Percentiles rank a stretch among this genome's conserved stretches.
Evolutionary conservation across 37 sponge, comb jelly and placozoan genomes (phyloP).

Genomic region (Hexactinellida sp.): DNA sequence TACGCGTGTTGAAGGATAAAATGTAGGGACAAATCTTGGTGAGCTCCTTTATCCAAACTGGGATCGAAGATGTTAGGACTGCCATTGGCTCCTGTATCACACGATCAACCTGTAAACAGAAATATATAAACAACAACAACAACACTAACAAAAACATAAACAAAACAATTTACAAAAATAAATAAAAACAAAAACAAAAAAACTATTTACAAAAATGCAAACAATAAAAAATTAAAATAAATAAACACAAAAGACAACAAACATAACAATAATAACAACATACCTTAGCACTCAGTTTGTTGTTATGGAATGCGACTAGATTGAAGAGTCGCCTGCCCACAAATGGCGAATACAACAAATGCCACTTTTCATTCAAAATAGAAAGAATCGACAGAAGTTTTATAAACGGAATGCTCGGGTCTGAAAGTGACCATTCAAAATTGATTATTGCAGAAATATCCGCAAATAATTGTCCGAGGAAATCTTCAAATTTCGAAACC

Average conservation of each 20-base stretch:
- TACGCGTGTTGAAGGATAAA: slow-evolving; percentile 75
- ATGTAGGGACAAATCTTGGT: slow-evolving; percentile 43
- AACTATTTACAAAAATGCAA: too few relatives aligned
- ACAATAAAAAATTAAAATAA: too few relatives aligned
- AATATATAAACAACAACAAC: neutral
- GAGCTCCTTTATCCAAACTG: neutral
- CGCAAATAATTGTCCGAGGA: neutral
- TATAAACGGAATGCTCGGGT: neutral
- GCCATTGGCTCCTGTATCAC: neutral
- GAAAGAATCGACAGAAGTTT: neutral
- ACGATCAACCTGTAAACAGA: neutral
- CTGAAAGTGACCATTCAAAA: neutral
- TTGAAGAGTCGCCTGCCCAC: neutral
- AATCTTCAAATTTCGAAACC: neutral
- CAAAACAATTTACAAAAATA: too few relatives aligned
- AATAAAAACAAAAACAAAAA: too few relatives aligned
- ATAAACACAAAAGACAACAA: neutral
- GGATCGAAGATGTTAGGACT: neutral
- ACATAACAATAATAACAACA: neutral
- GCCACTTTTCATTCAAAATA: neutral
- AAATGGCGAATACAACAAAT: slow-evolving; percentile 6
- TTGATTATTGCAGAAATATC: neutral
- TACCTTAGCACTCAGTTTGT: slow-evolving; percentile 14
- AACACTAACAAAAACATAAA: too few relatives aligned
- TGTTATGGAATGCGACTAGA: neutral